Percentiles rank a stretch among this genome's conserved stretches.
phyloP scores from a whole-genome alignment of 2,888 invertebrate genomes.

The Adelognathus sp. region DNA sequence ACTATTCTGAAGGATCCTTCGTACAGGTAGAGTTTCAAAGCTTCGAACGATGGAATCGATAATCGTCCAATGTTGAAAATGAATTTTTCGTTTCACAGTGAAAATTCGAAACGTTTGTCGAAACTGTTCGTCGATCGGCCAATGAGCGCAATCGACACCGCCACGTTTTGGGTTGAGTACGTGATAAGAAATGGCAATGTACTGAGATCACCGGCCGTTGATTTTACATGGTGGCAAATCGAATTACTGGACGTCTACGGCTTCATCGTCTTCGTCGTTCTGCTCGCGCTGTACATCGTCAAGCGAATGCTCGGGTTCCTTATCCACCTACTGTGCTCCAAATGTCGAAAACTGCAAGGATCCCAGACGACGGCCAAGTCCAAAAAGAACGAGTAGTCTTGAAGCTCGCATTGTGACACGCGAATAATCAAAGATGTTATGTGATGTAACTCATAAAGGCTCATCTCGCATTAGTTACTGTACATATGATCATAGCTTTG shows the following conservation, averaged over 20 bases:
- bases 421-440: not conserved
- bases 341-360: not conserved
- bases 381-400: conserved; percentile 39
- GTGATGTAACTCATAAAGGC: not conserved
- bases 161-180: conserved; percentile 70
- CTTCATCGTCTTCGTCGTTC: conserved; percentile 45
- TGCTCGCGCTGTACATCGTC: conserved; percentile 40
- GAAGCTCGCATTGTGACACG: not conserved
- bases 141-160: conserved; percentile 61
- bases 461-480: too few species aligned
- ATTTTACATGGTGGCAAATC: conserved; percentile 71
- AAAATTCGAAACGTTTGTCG: conserved; percentile 60
- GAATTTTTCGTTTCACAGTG: conserved; percentile 49
- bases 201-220: conserved; percentile 69
- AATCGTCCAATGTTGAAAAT: not conserved
- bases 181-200: conserved; percentile 63
- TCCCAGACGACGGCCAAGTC: conserved; percentile 18
- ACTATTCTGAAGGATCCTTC: conserved; percentile 62
- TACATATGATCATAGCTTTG: too few species aligned
- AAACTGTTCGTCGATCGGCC: conserved; percentile 66
- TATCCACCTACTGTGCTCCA: conserved; percentile 3
- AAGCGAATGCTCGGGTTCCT: conserved; percentile 27
- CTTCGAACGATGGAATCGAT: not conserved
- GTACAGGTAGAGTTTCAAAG: conserved; percentile 63
- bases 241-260: conserved; percentile 71